Evolutionary conservation across 1,140 invertebrate species (phyloP).

Genomic region (Hyles euphorbiae): DNA sequence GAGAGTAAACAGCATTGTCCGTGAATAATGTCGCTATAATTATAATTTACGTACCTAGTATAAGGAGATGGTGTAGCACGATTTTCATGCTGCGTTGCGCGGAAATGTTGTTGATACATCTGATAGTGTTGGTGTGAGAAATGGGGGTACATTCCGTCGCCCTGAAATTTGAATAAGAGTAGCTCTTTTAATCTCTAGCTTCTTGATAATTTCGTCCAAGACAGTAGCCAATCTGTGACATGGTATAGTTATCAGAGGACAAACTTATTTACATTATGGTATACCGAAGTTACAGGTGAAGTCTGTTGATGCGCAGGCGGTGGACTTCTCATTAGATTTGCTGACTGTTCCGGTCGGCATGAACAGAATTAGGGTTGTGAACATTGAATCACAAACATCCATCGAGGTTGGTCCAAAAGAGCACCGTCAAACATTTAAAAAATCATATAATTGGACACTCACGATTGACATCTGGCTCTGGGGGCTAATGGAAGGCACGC

Average conservation of each 20-base stretch:
- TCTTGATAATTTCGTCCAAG: neutral
- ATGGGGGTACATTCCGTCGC: constrained; percentile 81
- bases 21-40: too few relatives aligned
- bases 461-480: constrained; percentile 81
- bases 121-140: constrained; percentile 84
- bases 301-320: constrained; percentile 88
- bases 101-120: constrained; percentile 79
- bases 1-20: too few relatives aligned
- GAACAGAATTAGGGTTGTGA: constrained; percentile 48
- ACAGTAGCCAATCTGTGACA: neutral
- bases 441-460: constrained; percentile 62
- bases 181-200: neutral
- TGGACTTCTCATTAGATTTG: constrained; percentile 79
- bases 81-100: constrained; percentile 78
- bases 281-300: constrained; percentile 86
- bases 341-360: constrained; percentile 62
- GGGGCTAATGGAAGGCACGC: constrained; percentile 77
- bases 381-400: constrained; percentile 6
- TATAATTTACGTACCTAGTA: constrained; percentile 44
- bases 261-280: constrained; percentile 51
- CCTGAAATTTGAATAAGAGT: constrained; percentile 65
- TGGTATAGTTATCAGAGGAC: neutral
- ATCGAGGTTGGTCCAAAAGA: neutral
- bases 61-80: constrained; percentile 74
- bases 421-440: too few relatives aligned